Evolutionary conservation across 2,113 vertebrate genomes (phyloP).

Genomic region (Eubucco bourcierii): DNA sequence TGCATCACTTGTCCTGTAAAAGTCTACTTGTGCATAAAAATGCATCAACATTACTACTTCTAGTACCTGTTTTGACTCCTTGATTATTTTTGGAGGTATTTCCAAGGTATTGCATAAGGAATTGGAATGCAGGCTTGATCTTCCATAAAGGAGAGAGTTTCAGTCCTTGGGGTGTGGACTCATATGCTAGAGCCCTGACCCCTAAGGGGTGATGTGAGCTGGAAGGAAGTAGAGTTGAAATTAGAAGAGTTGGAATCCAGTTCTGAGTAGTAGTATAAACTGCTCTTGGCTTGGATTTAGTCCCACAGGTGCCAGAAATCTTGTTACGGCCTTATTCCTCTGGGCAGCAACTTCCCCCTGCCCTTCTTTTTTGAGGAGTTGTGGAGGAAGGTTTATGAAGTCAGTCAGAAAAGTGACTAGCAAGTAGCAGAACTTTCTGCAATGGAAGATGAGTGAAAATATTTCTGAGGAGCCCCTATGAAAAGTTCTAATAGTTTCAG

Average conservation of each 20-base stretch:
- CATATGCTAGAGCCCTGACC: neutral
- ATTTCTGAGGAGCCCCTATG: neutral
- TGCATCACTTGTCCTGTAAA: neutral
- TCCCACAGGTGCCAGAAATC: neutral
- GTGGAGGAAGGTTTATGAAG: neutral
- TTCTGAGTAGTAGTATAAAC: neutral
- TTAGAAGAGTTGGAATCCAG: neutral
- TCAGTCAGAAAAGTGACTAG: neutral
- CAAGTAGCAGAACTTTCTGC: neutral
- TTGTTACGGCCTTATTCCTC: neutral
- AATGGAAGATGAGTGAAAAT: neutral
- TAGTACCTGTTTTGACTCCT: neutral
- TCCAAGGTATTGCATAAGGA: neutral
- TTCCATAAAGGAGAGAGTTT: neutral
- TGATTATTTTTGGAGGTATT: neutral
- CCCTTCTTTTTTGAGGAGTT: neutral
- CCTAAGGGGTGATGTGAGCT: neutral
- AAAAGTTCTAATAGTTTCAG: neutral
- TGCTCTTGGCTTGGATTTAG: neutral
- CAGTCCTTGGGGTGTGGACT: neutral
- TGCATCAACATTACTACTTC: rapidly evolving
- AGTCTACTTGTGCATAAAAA: neutral
- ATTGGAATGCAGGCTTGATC: neutral
- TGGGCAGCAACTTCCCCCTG: neutral
- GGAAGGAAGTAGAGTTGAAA: neutral